phyloP scores from a whole-genome alignment of 2,113 vertebrate species.

The Drymodes brunneopygia region DNA sequence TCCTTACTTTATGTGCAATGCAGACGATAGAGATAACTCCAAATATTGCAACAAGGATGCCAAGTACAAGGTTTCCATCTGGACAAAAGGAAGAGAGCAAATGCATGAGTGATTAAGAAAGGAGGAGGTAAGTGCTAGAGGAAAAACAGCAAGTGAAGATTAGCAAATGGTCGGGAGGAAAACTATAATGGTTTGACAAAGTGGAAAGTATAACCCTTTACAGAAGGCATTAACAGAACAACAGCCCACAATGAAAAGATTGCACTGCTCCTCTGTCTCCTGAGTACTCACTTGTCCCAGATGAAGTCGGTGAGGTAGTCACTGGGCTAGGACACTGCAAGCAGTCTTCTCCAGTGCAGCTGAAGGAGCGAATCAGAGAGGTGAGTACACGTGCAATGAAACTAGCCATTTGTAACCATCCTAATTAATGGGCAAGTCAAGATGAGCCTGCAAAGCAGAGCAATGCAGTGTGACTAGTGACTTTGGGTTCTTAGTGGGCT shows the following conservation, averaged over 20 bases:
- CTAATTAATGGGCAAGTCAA: background rate
- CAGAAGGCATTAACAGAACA: background rate
- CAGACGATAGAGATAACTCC: background rate
- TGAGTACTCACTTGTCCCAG: slow-evolving; percentile 10
- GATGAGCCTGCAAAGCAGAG: background rate
- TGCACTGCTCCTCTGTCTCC: background rate
- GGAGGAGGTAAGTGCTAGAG: background rate
- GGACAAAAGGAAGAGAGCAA: background rate
- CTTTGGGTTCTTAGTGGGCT: background rate
- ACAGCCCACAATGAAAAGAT: background rate
- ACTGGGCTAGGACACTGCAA: background rate
- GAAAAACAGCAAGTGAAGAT: background rate
- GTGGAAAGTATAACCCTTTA: background rate
- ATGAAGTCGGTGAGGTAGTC: background rate
- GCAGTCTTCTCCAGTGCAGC: slow-evolving; percentile 46
- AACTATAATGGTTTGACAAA: background rate
- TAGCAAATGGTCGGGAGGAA: background rate
- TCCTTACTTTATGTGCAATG: background rate
- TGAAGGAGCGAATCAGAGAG: background rate
- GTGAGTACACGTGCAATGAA: background rate
- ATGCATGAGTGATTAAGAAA: background rate
- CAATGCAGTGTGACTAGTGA: background rate
- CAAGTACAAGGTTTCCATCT: slow-evolving; percentile 16
- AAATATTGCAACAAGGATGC: background rate
- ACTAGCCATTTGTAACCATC: background rate